A percentile compares a stretch with the other conserved stretches of the same genome.
These are phyloP conservation scores for Chiridota heheva DNA, from an alignment of 35 echinoderm and acorn worm species.

Conservation along the genomic window DNA sequence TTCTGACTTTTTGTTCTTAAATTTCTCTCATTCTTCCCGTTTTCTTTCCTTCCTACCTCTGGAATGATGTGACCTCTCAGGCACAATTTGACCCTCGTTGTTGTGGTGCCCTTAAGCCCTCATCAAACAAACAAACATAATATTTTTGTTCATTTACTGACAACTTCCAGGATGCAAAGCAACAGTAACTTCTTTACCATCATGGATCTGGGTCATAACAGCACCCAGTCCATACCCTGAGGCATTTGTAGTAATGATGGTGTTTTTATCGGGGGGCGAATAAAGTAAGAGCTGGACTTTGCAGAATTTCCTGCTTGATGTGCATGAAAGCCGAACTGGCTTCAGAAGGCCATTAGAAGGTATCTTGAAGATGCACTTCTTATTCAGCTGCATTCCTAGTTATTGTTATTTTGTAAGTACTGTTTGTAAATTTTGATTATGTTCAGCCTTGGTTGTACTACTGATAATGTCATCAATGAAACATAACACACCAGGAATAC, in stretches of 20 bases:
- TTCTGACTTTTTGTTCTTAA: too few species aligned
- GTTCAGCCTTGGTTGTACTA: constrained; percentile 40
- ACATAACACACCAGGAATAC: constrained; percentile 42
- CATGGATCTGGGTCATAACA: constrained; percentile 51
- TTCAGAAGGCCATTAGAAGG: constrained; percentile 15
- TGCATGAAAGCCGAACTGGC: not conserved
- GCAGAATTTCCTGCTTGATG: constrained; percentile 32
- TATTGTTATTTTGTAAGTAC: constrained; percentile 34
- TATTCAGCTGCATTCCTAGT: constrained; percentile 40
- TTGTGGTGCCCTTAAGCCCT: too few species aligned
- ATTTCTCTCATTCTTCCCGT: too few species aligned
- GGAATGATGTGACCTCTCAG: too few species aligned
- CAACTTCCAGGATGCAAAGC: constrained; percentile 49
- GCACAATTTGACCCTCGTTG: too few species aligned
- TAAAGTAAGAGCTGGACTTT: constrained; percentile 9
- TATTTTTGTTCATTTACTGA: constrained; percentile 35
- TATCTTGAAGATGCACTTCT: constrained; percentile 61
- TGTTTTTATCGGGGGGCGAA: constrained; percentile 36
- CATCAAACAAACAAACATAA: too few species aligned
- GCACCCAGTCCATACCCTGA: constrained; percentile 56
- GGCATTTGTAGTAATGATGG: constrained; percentile 52
- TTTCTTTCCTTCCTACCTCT: too few species aligned
- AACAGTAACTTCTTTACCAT: constrained; percentile 32
- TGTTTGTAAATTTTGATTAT: constrained; percentile 32
- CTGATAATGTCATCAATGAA: constrained; percentile 26